Conservation (phyloP, 37 sponge, comb jelly and placozoan species). For the Bolinopsis microptera region DNA sequence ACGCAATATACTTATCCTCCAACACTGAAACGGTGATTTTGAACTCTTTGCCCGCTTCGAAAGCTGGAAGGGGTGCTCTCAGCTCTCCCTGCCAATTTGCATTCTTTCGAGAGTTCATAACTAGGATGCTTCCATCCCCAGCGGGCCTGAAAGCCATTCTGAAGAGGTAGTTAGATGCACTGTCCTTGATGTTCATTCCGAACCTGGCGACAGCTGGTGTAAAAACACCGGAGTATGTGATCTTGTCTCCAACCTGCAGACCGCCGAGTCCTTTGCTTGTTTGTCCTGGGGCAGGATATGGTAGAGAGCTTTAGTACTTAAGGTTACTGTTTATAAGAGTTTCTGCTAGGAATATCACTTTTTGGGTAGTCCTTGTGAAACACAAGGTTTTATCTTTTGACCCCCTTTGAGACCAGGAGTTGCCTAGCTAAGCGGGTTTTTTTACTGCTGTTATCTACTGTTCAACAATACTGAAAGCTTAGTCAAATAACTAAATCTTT, state of each 20-base stretch:
- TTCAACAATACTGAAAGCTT: no score
- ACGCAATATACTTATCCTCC: not conserved
- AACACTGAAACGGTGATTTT: not conserved
- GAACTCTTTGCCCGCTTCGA: not conserved
- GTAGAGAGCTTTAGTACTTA: no score
- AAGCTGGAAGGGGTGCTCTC: not conserved
- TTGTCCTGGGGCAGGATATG: no score
- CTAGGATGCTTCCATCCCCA: not conserved
- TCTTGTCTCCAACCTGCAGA: not conserved
- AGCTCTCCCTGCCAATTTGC: not conserved
- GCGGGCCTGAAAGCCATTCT: not conserved
- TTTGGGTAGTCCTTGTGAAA: no score
- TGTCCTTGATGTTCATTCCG: not conserved
- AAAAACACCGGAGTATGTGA: not conserved
- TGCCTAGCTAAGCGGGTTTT: no score
- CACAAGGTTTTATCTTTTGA: no score
- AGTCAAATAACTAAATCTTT: no score
- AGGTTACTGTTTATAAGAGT: no score
- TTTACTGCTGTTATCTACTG: no score
- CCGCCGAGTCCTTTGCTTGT: not conserved
- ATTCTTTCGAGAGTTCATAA: not conserved
- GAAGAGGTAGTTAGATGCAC: not conserved
- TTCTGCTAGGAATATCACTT: no score
- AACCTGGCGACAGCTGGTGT: not conserved
- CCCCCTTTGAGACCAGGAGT: no score